phyloP scores from a whole-genome alignment of 2,113 vertebrate genomes.

The Cheilinus undulatus region DNA sequence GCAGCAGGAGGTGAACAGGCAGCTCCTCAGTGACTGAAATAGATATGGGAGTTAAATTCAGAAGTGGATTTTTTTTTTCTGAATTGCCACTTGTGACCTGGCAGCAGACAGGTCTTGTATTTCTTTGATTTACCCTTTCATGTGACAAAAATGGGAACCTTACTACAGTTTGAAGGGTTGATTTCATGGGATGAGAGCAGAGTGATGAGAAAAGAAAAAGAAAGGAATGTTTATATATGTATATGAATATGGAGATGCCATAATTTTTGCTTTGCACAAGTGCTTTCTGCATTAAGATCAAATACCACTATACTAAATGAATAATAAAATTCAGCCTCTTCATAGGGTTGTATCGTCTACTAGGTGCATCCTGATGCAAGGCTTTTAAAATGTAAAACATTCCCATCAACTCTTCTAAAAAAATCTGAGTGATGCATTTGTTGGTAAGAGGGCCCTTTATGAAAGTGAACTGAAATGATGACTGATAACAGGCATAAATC shows the following conservation, averaged over 20 bases:
- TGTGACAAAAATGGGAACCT: not conserved
- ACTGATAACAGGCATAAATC: slow-evolving; percentile 50
- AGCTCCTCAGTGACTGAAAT: slow-evolving; percentile 22
- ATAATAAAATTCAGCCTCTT: no score
- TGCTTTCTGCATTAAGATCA: no score
- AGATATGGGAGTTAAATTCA: not conserved
- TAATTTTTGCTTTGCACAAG: no score
- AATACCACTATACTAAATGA: no score
- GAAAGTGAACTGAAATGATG: slow-evolving; percentile 18
- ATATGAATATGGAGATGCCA: no score
- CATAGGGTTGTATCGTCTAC: no score
- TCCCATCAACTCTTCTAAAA: not conserved
- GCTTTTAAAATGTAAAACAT: slow-evolving; percentile 3
- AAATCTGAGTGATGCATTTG: not conserved
- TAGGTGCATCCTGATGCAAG: not conserved
- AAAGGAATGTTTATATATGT: no score
- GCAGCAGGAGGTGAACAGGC: not conserved
- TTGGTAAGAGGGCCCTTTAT: not conserved
- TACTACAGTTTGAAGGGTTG: not conserved
- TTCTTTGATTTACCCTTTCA: not conserved
- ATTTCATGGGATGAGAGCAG: not conserved
- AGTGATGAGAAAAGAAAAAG: not conserved
- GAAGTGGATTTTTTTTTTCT: slow-evolving; percentile 6
- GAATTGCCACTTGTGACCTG: slow-evolving; percentile 19
- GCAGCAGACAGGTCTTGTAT: not conserved